Evolutionary conservation across 2,113 vertebrate genomes (phyloP).

Genomic region (Xenopus tropicalis): DNA sequence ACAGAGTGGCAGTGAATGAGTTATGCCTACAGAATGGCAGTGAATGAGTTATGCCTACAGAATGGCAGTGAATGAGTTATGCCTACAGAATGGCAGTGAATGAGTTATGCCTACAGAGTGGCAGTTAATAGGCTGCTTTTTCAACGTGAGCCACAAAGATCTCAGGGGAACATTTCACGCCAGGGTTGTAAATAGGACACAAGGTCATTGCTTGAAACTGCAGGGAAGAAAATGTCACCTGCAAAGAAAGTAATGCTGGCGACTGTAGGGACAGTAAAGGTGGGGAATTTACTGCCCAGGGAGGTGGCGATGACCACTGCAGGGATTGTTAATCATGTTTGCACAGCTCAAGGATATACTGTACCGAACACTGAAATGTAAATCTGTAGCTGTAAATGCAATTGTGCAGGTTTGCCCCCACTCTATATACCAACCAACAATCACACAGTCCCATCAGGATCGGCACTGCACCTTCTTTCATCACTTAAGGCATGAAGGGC

Average conservation of each 20-base stretch:
- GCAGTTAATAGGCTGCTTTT: neutral
- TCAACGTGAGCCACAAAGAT: neutral
- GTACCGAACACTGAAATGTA: neutral
- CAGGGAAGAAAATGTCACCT: neutral
- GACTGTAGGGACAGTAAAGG: neutral
- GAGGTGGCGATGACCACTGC: neutral
- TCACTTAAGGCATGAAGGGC: too few species aligned
- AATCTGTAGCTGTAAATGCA: neutral
- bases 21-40: neutral
- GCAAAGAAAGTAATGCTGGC: neutral
- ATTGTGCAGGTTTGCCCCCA: too few species aligned
- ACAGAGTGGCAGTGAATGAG: neutral
- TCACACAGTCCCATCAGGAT: too few species aligned
- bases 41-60: too few species aligned
- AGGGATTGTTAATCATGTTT: neutral
- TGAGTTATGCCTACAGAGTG: neutral
- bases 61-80: too few species aligned
- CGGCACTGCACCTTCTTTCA: too few species aligned
- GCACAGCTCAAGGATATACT: neutral
- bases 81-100: too few species aligned
- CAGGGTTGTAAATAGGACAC: neutral
- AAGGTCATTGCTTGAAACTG: neutral
- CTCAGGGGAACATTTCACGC: neutral
- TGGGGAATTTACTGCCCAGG: neutral
- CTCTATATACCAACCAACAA: too few species aligned